phyloP scores from a whole-genome alignment of 2,888 invertebrate species.

The Drosophila kambysellisi region DNA sequence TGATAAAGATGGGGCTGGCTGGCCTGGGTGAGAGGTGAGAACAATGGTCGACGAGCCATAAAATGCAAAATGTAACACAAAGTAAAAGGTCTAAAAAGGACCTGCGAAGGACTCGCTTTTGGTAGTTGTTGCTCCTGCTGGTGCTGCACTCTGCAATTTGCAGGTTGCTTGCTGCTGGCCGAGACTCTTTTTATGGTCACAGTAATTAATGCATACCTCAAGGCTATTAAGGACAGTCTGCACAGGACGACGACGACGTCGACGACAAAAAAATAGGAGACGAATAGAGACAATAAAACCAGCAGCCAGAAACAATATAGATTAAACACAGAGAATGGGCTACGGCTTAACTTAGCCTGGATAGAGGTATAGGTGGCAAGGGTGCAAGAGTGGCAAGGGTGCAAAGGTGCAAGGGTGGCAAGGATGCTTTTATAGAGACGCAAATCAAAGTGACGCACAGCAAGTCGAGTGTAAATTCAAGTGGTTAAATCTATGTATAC shows the following conservation, averaged over 20 bases:
- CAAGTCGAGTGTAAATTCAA: slow-evolving; percentile 4
- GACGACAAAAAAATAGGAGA: slow-evolving; percentile 15
- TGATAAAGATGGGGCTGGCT: slow-evolving; percentile 10
- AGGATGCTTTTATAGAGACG: slow-evolving; percentile 14
- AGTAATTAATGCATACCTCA: slow-evolving; percentile 79
- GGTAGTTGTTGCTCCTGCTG: not conserved
- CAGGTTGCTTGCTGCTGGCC: slow-evolving; percentile 16
- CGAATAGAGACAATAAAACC: slow-evolving; percentile 33
- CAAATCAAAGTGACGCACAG: slow-evolving; percentile 29
- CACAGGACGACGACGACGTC: slow-evolving; percentile 16
- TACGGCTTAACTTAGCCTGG: not conserved
- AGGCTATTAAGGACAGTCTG: slow-evolving; percentile 66
- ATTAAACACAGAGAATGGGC: slow-evolving; percentile 6
- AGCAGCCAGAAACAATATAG: slow-evolving; percentile 43
- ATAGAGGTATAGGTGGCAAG: not conserved
- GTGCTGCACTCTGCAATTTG: slow-evolving; percentile 39
- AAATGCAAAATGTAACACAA: slow-evolving; percentile 77
- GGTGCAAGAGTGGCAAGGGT: too few species aligned
- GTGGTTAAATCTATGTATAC: slow-evolving; percentile 4
- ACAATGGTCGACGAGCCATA: slow-evolving; percentile 59
- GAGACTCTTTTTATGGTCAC: slow-evolving; percentile 74
- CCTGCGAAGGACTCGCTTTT: slow-evolving; percentile 13
- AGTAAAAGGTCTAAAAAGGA: slow-evolving; percentile 61
- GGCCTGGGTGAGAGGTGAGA: slow-evolving; percentile 14
- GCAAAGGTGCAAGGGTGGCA: not conserved